These are phyloP conservation scores for Halocaridina rubra DNA, from an alignment of 2,888 invertebrate species.

Conservation along the genomic window DNA sequence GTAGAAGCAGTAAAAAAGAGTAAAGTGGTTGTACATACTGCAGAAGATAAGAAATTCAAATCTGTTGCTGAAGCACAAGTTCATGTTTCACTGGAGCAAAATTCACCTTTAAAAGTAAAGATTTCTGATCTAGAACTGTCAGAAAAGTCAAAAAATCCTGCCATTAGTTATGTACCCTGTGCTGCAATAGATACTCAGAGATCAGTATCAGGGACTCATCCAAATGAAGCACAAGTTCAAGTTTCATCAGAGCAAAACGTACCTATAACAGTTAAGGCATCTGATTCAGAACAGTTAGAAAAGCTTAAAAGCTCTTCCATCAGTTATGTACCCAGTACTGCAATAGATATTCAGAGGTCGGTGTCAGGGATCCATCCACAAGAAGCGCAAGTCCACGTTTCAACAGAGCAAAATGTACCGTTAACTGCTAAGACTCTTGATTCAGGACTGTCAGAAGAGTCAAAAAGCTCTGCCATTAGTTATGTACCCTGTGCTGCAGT, in stretches of 20 bases:
- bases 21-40: not conserved
- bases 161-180: conserved; percentile 37
- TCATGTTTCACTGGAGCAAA: conserved; percentile 22
- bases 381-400: conserved; percentile 14
- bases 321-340: no score
- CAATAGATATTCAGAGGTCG: no score
- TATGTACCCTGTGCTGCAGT: conserved; percentile 19
- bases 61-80: conserved; percentile 17
- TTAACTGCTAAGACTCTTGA: not conserved
- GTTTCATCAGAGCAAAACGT: no score
- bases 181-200: not conserved
- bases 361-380: no score
- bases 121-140: not conserved
- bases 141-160: not conserved
- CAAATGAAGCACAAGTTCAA: no score
- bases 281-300: no score
- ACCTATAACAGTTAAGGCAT: no score
- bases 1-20: no score
- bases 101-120: not conserved
- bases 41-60: not conserved
- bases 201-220: not conserved
- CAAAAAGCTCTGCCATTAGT: not conserved
- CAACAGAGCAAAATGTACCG: no score
- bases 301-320: no score
- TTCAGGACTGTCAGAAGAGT: not conserved